phyloP scores from a whole-genome alignment of 2,888 invertebrate species.

The Nomada lathburiana region DNA sequence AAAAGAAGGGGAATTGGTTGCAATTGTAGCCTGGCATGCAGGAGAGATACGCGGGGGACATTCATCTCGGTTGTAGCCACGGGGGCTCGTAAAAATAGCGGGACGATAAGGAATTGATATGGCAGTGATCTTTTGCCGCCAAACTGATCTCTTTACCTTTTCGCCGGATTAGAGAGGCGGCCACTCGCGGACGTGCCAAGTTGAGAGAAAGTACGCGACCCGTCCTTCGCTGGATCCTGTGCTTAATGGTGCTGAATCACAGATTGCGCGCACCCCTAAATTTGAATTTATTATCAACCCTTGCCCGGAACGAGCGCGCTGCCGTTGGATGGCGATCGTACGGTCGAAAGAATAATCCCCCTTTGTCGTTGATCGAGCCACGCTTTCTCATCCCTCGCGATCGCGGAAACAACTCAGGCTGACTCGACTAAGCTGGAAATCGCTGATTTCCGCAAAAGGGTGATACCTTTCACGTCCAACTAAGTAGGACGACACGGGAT shows the following conservation, averaged over 20 bases:
- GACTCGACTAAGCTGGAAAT: slow-evolving; percentile 10
- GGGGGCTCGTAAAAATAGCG: slow-evolving; percentile 23
- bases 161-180: slow-evolving; percentile 66
- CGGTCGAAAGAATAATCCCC: slow-evolving; percentile 69
- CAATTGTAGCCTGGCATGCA: too few species aligned
- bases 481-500: neutral
- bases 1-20: too few species aligned
- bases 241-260: slow-evolving; percentile 84
- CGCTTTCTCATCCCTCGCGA: neutral
- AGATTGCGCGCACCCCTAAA: slow-evolving; percentile 82
- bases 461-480: neutral
- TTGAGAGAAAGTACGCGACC: slow-evolving; percentile 73
- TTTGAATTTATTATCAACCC: slow-evolving; percentile 82
- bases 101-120: slow-evolving; percentile 35
- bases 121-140: slow-evolving; percentile 24
- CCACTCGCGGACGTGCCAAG: slow-evolving; percentile 76
- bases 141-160: slow-evolving; percentile 67
- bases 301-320: slow-evolving; percentile 72
- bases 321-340: slow-evolving; percentile 71
- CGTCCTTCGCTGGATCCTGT: slow-evolving; percentile 81
- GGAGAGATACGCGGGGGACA: too few species aligned
- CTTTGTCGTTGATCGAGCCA: slow-evolving; percentile 49
- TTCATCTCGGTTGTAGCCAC: neutral
- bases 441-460: slow-evolving; percentile 37
- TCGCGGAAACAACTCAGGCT: neutral